Evolutionary conservation across 2,888 invertebrate genomes (phyloP).

Genomic region (Plagiodera versicolora): DNA sequence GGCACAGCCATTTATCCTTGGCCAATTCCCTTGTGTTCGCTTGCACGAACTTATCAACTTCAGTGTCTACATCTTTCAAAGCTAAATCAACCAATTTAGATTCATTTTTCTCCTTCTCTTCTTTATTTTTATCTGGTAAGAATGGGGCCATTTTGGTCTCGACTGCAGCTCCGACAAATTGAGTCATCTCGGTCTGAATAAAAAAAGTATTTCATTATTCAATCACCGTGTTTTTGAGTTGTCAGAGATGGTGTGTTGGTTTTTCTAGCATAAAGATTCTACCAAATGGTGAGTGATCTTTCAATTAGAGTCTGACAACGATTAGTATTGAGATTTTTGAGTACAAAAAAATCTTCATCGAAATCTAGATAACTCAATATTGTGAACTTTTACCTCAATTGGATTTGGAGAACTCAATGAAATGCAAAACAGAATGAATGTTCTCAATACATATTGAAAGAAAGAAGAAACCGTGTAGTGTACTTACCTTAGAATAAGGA

Average conservation of each 20-base stretch:
- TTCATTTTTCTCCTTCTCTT: slow-evolving; percentile 66
- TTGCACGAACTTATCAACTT: slow-evolving; percentile 93
- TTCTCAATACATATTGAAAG: too few relatives aligned
- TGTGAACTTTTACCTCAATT: too few relatives aligned
- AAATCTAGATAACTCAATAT: too few relatives aligned
- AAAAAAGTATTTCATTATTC: slow-evolving; percentile 14
- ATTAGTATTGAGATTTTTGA: too few relatives aligned
- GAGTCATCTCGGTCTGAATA: slow-evolving; percentile 67
- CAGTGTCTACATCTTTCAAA: slow-evolving; percentile 61
- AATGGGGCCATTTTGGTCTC: slow-evolving; percentile 92
- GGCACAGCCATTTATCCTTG: slow-evolving; percentile 99
- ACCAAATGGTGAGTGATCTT: too few relatives aligned
- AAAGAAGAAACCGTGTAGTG: too few relatives aligned
- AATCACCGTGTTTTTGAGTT: neutral
- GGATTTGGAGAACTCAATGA: too few relatives aligned
- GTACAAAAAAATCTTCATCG: too few relatives aligned
- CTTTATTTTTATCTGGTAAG: slow-evolving; percentile 74
- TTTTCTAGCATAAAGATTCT: too few relatives aligned
- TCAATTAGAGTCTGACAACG: too few relatives aligned
- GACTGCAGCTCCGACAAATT: slow-evolving; percentile 76
- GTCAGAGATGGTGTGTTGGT: too few relatives aligned
- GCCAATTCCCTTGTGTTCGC: slow-evolving; percentile 96
- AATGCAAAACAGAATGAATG: too few relatives aligned
- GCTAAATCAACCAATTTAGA: slow-evolving; percentile 50
- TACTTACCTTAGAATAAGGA: slow-evolving; percentile 69